Percentiles rank a stretch among this genome's conserved stretches.
These are phyloP conservation scores for Nowickia ferox DNA, from an alignment of 2,888 invertebrate species.

Conservation along the genomic window DNA sequence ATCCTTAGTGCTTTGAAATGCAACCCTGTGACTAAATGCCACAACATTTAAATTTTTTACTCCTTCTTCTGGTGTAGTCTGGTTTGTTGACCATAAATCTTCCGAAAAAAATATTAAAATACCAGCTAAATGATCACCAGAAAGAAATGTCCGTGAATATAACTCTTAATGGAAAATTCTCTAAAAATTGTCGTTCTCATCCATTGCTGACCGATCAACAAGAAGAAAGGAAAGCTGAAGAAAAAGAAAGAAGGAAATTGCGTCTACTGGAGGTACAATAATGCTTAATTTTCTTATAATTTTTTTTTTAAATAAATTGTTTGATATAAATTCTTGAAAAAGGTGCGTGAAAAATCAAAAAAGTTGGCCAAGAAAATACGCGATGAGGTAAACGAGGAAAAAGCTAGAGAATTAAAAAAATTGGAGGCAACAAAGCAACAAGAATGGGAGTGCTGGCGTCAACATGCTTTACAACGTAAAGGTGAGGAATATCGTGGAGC, in stretches of 20 bases:
- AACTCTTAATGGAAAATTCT: slow-evolving; percentile 85
- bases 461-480: slow-evolving; percentile 83
- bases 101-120: not conserved
- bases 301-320: not conserved
- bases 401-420: slow-evolving; percentile 83
- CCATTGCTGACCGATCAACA: slow-evolving; percentile 83
- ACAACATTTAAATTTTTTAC: slow-evolving; percentile 59
- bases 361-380: slow-evolving; percentile 85
- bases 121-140: slow-evolving; percentile 10
- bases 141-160: slow-evolving; percentile 86
- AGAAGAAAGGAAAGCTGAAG: slow-evolving; percentile 84
- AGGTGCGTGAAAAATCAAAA: slow-evolving; percentile 87
- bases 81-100: slow-evolving; percentile 14
- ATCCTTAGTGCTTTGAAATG: not conserved
- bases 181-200: slow-evolving; percentile 83
- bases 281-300: too few species aligned
- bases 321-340: slow-evolving; percentile 23
- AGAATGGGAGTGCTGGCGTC: slow-evolving; percentile 84
- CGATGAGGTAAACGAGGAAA: slow-evolving; percentile 84
- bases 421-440: slow-evolving; percentile 84
- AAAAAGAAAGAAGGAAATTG: slow-evolving; percentile 85
- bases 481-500: slow-evolving; percentile 80
- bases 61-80: slow-evolving; percentile 9
- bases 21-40: slow-evolving; percentile 41
- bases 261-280: slow-evolving; percentile 85